These are phyloP conservation scores for Menidia menidia DNA, from an alignment of 2,797 vertebrate species.

Conservation along the genomic window DNA sequence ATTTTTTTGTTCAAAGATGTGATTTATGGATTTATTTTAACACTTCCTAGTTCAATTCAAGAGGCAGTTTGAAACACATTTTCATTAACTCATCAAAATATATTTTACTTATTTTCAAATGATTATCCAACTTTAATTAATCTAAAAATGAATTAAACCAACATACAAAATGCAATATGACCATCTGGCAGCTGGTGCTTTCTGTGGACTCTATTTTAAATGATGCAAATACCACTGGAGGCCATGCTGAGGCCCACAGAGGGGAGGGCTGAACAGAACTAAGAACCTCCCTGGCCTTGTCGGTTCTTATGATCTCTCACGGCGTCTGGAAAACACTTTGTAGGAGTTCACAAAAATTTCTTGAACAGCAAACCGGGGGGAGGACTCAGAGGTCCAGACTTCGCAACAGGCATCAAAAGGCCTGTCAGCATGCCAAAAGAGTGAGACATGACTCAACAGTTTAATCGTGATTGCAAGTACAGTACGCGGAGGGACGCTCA, in stretches of 20 bases:
- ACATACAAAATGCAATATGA: neutral
- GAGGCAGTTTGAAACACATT: neutral
- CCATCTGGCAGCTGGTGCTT: conserved; percentile 19
- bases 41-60: conserved; percentile 9
- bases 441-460: conserved; percentile 34
- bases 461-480: conserved; percentile 1
- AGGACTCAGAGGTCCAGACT: conserved; percentile 17
- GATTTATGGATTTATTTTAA: neutral
- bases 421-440: conserved; percentile 18
- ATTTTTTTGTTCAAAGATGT: neutral
- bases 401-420: neutral
- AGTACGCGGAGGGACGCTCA: conserved; percentile 11
- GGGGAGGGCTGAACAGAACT: conserved; percentile 42
- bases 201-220: conserved; percentile 63
- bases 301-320: conserved; percentile 33
- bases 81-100: neutral
- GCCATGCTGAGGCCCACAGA: conserved; percentile 58
- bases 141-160: neutral
- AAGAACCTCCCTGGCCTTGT: conserved; percentile 51
- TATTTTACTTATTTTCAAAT: neutral
- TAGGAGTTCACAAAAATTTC: conserved; percentile 5
- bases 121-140: neutral
- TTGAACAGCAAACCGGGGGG: conserved; percentile 7
- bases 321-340: conserved; percentile 11
- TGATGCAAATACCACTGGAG: conserved; percentile 69